phyloP scores from a whole-genome alignment of 1,140 invertebrate species.

The Pseudomyrmex concolor region DNA sequence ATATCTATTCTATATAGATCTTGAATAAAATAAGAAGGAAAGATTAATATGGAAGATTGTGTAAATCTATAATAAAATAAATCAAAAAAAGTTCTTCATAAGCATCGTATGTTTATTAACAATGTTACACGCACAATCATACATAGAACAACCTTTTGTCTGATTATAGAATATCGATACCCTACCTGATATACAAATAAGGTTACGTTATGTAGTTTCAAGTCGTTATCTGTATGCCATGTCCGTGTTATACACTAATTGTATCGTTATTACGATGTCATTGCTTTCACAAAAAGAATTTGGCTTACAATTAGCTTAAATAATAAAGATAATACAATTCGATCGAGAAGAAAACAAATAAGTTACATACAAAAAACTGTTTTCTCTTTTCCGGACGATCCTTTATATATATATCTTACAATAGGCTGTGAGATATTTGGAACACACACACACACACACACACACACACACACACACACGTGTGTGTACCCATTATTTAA shows the following conservation, averaged over 20 bases:
- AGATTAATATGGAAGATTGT: background rate
- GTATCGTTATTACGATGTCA: conserved; percentile 32
- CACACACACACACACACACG: too few relatives aligned
- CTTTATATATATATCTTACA: conserved; percentile 47
- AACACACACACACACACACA: background rate
- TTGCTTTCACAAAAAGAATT: conserved; percentile 42
- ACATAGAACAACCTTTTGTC: conserved; percentile 82
- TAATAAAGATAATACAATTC: conserved; percentile 48
- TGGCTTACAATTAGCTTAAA: conserved; percentile 21
- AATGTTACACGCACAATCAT: conserved; percentile 84
- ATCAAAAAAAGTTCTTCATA: conserved; percentile 73
- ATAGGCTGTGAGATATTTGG: conserved; percentile 1
- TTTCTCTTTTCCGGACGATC: background rate
- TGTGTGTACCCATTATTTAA: background rate
- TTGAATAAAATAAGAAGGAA: too few relatives aligned
- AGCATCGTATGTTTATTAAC: conserved; percentile 84
- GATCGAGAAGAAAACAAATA: conserved; percentile 10
- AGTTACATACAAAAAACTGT: conserved; percentile 62
- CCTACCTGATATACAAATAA: conserved; percentile 73
- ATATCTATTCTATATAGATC: too few relatives aligned
- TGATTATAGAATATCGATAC: conserved; percentile 79
- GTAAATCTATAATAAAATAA: conserved; percentile 9
- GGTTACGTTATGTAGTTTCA: conserved; percentile 75
- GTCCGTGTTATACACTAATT: conserved; percentile 73
- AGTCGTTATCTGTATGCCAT: conserved; percentile 84